Base-by-base conservation (phyloP, 2,797 vertebrate genomes). In the Xiphorhynchus erythropygius region DNA sequence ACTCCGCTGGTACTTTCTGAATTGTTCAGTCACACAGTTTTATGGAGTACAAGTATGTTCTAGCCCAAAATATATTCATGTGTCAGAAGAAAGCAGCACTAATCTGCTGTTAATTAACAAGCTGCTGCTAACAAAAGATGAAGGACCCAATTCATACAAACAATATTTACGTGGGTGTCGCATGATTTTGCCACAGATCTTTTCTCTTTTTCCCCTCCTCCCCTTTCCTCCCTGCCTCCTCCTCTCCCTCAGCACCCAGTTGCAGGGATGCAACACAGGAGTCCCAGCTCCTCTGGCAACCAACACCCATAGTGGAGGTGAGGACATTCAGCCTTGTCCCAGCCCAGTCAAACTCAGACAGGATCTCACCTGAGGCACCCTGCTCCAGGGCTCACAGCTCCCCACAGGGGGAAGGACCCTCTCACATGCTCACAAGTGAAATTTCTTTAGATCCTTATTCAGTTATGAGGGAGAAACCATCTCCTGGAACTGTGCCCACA, bases 61-160 rank as follows among this genome's bases (percentile, higher is more conserved):
- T 87, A 95, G 91, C 96, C 94, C 92, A 87, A 97, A 97, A 97
- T 96, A 95, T 88, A 94, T 62, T 96, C 95, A 70, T 81, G 92
- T 96, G 96, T 97, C 97, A 96, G 89, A 97, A 97, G 97, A 97
- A 97, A 96, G 95, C 94, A 94, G 93, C 89, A 74, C 95, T 97
- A 95, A 97, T 97, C 97, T 96, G 97, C 92, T 92, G 94, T 96
- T 98, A 98, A 98, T 98, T 98, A 98, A 97, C 90, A 94, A 98
- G 94, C 97, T 91, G 93, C 96, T 93, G 92, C 93, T 96, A 97
- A 98, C 96, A 97, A 98, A 98, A 97, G 97, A 97, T 94, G 94
- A 97, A 97, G 96, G 96, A 94, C 85, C 94, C 90, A 92, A 90
- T 89, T 97, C 96, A 94, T 89, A 93, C 94, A 94, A 97, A 96